A percentile compares a stretch with the other conserved stretches of the same genome.
Conservation (phyloP, 1,140 invertebrate species). For the Apis cerana region DNA sequence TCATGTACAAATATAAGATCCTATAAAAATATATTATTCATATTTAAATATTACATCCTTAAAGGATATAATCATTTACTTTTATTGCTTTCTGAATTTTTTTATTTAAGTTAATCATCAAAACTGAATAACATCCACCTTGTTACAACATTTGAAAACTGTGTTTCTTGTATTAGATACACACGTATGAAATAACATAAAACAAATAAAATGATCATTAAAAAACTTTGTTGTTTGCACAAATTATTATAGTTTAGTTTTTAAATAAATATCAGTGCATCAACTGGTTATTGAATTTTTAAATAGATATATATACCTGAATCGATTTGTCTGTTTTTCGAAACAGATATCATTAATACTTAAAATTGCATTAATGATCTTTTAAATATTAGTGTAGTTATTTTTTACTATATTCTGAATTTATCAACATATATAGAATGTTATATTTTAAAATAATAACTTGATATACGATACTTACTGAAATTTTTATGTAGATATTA, state of each 20-base stretch:
- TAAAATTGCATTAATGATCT: constrained; percentile 4
- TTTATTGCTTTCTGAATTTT: neutral
- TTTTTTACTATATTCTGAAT: constrained; percentile 1
- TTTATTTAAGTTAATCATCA: constrained; percentile 58
- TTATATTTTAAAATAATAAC: constrained; percentile 54
- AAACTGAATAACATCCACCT: constrained; percentile 66
- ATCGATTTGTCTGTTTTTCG: constrained; percentile 19
- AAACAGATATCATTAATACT: constrained; percentile 24
- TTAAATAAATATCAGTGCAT: constrained; percentile 3
- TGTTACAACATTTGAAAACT: constrained; percentile 50
- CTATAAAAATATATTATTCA: constrained; percentile 18
- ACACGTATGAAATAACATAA: constrained; percentile 7
- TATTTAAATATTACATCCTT: constrained; percentile 4
- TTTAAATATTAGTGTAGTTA: constrained; percentile 32
- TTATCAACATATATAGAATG: constrained; percentile 29
- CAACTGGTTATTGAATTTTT: neutral
- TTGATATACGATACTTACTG: constrained; percentile 65
- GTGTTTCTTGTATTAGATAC: constrained; percentile 6
- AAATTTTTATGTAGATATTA: constrained; percentile 59
- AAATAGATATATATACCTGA: constrained; percentile 18
- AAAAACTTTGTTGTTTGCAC: neutral
- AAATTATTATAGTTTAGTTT: constrained; percentile 7
- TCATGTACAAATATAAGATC: constrained; percentile 26
- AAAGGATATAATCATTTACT: neutral
- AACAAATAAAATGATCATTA: constrained; percentile 1